Evolutionary conservation across 2,113 vertebrate species (phyloP).

Genomic region (Thryonomys swinderianus): DNA sequence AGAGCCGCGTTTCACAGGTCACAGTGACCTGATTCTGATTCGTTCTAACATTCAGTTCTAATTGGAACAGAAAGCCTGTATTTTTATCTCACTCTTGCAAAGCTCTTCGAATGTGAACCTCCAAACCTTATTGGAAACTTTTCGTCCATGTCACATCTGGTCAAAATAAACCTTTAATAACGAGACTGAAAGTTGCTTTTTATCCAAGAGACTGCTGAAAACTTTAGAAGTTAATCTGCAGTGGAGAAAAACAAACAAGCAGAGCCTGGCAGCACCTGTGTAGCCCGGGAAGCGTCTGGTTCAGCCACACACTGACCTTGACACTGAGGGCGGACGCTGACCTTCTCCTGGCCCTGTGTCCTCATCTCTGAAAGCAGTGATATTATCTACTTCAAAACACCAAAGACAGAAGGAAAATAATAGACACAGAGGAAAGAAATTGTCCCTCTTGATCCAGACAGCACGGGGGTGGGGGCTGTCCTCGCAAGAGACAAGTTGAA

Average conservation of each 20-base stretch:
- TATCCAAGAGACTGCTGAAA: background rate
- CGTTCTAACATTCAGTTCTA: background rate
- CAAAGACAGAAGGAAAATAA: background rate
- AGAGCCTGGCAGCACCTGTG: accelerated
- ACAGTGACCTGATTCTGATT: background rate
- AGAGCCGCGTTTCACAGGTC: constrained; percentile 38
- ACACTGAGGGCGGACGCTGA: background rate
- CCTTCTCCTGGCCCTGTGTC: background rate
- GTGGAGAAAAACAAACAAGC: background rate
- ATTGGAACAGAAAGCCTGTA: constrained; percentile 49
- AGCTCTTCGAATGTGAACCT: constrained; percentile 13
- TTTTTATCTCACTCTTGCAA: constrained; percentile 28
- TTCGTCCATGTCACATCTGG: background rate
- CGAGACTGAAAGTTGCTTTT: constrained; percentile 6
- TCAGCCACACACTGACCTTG: background rate
- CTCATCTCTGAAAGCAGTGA: background rate
- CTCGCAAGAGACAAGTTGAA: accelerated
- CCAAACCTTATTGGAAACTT: background rate
- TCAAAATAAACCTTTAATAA: constrained; percentile 45
- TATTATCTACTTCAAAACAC: background rate
- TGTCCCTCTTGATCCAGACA: accelerated
- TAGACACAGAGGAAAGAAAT: background rate
- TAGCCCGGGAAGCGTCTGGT: accelerated
- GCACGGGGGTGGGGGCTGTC: accelerated
- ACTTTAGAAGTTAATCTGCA: background rate